Conservation (phyloP, 2,888 invertebrate genomes). For the Drosophila helvetica region DNA sequence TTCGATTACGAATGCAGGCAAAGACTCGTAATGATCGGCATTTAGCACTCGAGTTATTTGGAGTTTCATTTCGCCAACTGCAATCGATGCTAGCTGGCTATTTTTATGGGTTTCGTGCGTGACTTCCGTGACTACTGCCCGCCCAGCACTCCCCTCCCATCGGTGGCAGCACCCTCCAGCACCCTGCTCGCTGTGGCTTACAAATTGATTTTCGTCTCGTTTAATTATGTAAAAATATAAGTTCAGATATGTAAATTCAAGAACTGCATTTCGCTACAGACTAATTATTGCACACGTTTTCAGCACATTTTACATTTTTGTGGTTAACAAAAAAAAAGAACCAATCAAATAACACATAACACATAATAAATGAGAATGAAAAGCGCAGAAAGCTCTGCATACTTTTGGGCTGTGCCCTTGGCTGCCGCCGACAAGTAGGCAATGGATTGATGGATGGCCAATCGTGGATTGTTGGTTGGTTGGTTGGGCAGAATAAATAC, state of each 20-base stretch:
- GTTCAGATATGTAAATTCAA: conserved; percentile 20
- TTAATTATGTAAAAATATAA: conserved; percentile 34
- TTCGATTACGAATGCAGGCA: conserved; percentile 20
- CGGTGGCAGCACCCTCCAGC: background rate
- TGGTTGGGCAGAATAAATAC: conserved; percentile 61
- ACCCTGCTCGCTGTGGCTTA: background rate
- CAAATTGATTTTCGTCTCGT: conserved; percentile 24
- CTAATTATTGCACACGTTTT: conserved; percentile 47
- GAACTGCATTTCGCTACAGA: conserved; percentile 33
- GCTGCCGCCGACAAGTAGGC: no score
- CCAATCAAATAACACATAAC: conserved; percentile 15
- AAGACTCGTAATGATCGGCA: conserved; percentile 34
- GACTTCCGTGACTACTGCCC: conserved; percentile 50
- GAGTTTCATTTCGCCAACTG: background rate
- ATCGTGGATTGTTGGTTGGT: no score
- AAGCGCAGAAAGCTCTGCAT: conserved; percentile 12
- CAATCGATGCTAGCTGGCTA: conserved; percentile 26
- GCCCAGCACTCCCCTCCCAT: background rate
- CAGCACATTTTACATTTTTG: conserved; percentile 45
- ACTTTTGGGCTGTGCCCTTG: no score
- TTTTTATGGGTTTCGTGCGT: conserved; percentile 56
- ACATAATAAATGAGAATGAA: conserved; percentile 19
- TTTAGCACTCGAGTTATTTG: conserved; percentile 54
- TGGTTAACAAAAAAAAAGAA: conserved; percentile 25
- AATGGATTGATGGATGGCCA: background rate